Evolutionary conservation across 2,888 invertebrate genomes (phyloP), one percentile per base, ranked within the genome.

Genomic region (Chrysodeixis includens): DNA sequence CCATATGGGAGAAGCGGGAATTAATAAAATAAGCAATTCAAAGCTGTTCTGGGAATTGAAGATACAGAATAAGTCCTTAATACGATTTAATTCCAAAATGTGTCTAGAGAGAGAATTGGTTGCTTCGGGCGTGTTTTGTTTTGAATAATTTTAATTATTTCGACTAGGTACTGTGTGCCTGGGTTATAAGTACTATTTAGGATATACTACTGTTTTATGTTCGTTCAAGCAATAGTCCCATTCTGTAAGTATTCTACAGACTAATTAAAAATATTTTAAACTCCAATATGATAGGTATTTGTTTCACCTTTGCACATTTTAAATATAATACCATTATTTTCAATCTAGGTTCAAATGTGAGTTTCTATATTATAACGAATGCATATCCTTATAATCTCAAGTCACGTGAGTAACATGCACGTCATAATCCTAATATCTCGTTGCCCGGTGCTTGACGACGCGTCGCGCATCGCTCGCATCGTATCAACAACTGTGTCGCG

Each of bases 1-100:
- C 18, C 51, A 0, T 0, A 12, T 54, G 69, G 16, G 14, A 26
- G 14, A 3, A 52, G 7, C 1, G 18, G 46, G 20, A 26, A 58
- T 40, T 67, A 22, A 59, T 61, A 46, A 57, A 54, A 78, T 73
- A 35, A 67, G 26, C 32, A 44, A 60, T 26, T 40, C 9, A 30
- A 46, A 54, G 49, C 14, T 54, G 49, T 5, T n/a, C 14, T 51
- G 51, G 30, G 16, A 56, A 30, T 58, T 56, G 35, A 54, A 49
- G 30, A 40, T 40, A n/a, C 40, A 35, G 35, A 14, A 14, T 35
- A 35, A 12, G 40, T 7, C 40, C n/a, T 40, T 40, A 40, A 40
- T 40, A 40, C 40, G n/a, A 40, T n/a, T 40, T n/a, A 14, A n/a
- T 40, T 40, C 7, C n/a, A 40, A n/a, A 40, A 40, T 40, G 4